A percentile compares a stretch with the other conserved stretches of the same genome.
Evolutionary conservation across 2,797 vertebrate genomes (phyloP).

Genomic region (Urocyon cinereoargenteus): DNA sequence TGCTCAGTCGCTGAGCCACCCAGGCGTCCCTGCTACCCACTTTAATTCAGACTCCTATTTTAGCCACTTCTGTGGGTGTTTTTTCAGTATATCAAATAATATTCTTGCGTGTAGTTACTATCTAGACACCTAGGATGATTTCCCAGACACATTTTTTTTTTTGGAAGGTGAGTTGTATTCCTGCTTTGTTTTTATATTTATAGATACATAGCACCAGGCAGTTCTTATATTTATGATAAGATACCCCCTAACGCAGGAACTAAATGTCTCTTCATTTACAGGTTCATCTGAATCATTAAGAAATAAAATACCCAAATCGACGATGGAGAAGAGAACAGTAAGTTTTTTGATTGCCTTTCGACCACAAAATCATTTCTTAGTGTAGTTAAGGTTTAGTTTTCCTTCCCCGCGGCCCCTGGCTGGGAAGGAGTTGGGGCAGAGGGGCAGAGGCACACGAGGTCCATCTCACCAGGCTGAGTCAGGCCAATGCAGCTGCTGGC

Average conservation of each 20-base stretch:
- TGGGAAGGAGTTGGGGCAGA: not conserved
- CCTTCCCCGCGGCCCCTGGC: not conserved
- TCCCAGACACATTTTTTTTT: constrained; percentile 27
- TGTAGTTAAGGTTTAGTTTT: constrained; percentile 14
- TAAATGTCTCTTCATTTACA: not conserved
- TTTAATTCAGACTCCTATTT: constrained; percentile 47
- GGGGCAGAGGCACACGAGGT: not conserved
- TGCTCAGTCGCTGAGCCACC: no score
- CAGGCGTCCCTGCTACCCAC: not conserved
- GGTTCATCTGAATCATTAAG: constrained; percentile 49
- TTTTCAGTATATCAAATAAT: not conserved
- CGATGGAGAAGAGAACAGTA: not conserved
- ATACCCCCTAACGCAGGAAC: not conserved
- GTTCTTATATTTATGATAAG: constrained; percentile 18
- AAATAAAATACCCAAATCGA: constrained; percentile 24
- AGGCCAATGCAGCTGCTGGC: constrained; percentile 68
- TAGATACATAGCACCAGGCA: not conserved
- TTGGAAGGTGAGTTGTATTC: not conserved
- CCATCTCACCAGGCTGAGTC: constrained; percentile 63
- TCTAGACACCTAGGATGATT: not conserved
- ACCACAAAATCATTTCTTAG: not conserved
- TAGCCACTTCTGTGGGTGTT: not conserved
- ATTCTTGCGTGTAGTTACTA: not conserved
- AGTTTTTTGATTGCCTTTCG: not conserved
- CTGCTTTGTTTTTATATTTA: constrained; percentile 30